Conservation (phyloP, 2,113 vertebrate genomes). For the Rhinolophus ferrumequinum region DNA sequence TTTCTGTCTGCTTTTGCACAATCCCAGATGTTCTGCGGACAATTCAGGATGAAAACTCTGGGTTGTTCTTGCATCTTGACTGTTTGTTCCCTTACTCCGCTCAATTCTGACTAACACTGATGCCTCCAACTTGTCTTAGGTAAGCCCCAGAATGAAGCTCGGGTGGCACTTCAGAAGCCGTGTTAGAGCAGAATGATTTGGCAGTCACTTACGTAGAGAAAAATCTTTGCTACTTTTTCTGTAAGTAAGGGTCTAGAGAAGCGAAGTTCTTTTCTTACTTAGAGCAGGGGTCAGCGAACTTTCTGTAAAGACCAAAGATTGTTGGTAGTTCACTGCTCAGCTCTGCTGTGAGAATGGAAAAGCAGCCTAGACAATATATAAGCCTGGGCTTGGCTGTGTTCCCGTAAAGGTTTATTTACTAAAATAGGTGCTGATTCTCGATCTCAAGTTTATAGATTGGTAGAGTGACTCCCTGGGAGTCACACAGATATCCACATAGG, state of each 20-base stretch:
- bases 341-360: rapidly evolving
- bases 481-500: rapidly evolving
- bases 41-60: neutral
- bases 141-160: neutral
- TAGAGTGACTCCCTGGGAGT: neutral
- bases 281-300: neutral
- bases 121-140: neutral
- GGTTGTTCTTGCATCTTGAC: neutral
- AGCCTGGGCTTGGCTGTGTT: rapidly evolving
- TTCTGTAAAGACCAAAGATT: neutral
- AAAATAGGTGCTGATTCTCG: too few relatives aligned
- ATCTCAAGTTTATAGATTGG: neutral
- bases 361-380: rapidly evolving
- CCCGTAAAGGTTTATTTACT: neutral
- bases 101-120: neutral
- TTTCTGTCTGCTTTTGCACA: neutral
- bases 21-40: neutral
- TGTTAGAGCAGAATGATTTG: neutral
- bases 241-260: neutral
- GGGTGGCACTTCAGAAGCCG: neutral
- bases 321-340: neutral
- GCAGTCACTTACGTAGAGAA: neutral
- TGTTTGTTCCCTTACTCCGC: neutral
- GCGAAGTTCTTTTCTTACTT: neutral
- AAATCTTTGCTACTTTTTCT: neutral